Evolutionary conservation across 2,888 invertebrate species (phyloP).

Genomic region (Drosophila tanythrix): DNA sequence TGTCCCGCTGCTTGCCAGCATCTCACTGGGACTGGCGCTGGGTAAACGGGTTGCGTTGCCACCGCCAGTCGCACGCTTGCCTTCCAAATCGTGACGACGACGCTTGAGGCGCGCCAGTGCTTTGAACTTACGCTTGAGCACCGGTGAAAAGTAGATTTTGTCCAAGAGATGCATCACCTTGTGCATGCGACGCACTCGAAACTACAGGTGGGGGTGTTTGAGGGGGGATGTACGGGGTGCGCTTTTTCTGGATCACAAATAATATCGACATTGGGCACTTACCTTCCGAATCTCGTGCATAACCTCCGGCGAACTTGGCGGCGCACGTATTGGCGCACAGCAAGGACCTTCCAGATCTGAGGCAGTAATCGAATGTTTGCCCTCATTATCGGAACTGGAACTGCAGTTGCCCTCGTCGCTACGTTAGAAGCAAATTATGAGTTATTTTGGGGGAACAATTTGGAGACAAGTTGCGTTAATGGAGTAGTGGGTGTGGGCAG

Average conservation of each 20-base stretch:
- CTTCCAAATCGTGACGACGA: slow-evolving; percentile 53
- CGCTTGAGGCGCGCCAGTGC: slow-evolving; percentile 59
- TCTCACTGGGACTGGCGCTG: background rate
- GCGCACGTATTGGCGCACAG: slow-evolving; percentile 86
- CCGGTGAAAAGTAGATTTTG: slow-evolving; percentile 81
- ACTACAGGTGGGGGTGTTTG: slow-evolving; percentile 48
- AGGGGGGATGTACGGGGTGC: slow-evolving; percentile 5
- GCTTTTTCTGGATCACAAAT: background rate
- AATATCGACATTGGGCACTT: slow-evolving; percentile 36
- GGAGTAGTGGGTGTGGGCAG: background rate
- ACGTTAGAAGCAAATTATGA: slow-evolving; percentile 17
- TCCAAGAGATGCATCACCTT: slow-evolving; percentile 82
- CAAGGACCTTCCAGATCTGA: slow-evolving; percentile 84
- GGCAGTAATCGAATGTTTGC: slow-evolving; percentile 82
- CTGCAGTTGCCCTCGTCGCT: slow-evolving; percentile 93
- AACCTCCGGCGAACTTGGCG: slow-evolving; percentile 90
- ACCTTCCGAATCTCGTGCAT: slow-evolving; percentile 80
- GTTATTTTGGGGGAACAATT: background rate
- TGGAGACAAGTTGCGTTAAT: background rate
- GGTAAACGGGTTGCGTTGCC: slow-evolving; percentile 10
- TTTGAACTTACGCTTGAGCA: slow-evolving; percentile 73
- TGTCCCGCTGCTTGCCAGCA: background rate
- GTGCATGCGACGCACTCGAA: slow-evolving; percentile 75
- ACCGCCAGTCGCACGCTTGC: slow-evolving; percentile 46
- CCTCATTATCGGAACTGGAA: slow-evolving; percentile 89